These are phyloP conservation scores for Globodera rostochiensis DNA, from an alignment of 1,140 invertebrate species.

Conservation along the genomic window DNA sequence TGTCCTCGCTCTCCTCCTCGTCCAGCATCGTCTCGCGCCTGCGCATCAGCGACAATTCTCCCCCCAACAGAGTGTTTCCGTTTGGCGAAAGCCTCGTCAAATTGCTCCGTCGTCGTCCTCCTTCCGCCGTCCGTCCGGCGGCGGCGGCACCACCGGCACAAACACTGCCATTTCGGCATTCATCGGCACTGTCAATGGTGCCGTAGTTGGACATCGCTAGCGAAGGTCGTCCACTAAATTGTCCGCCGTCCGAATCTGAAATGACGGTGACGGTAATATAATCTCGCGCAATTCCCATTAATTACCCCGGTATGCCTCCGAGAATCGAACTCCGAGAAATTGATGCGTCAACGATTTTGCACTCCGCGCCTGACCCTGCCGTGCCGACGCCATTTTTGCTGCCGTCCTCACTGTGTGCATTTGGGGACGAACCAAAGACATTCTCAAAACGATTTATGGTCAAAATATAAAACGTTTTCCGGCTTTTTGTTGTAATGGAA, in stretches of 20 bases:
- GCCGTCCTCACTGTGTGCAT: not conserved
- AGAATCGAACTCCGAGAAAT: constrained; percentile 1
- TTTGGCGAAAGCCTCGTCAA: not conserved
- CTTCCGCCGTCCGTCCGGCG: not conserved
- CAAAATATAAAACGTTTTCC: no score
- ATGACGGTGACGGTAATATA: not conserved
- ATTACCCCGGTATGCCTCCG: not conserved
- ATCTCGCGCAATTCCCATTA: not conserved
- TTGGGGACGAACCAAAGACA: constrained; percentile 5
- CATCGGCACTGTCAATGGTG: not conserved
- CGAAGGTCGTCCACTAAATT: not conserved
- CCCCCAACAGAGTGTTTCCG: not conserved
- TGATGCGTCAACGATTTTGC: not conserved
- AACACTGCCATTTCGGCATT: constrained; percentile 3
- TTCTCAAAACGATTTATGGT: not conserved
- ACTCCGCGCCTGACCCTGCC: not conserved
- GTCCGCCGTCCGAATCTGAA: not conserved
- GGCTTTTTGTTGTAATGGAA: no score
- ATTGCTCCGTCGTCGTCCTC: constrained; percentile 7
- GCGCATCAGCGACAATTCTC: not conserved
- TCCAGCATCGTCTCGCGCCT: not conserved
- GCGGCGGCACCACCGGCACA: not conserved
- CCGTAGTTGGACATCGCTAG: constrained; percentile 9
- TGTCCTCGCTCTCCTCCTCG: not conserved
- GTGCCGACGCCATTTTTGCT: not conserved